These are phyloP conservation scores for Astreopora myriophthalma DNA, from an alignment of 64 coral and sea anemone species.

Conservation along the genomic window DNA sequence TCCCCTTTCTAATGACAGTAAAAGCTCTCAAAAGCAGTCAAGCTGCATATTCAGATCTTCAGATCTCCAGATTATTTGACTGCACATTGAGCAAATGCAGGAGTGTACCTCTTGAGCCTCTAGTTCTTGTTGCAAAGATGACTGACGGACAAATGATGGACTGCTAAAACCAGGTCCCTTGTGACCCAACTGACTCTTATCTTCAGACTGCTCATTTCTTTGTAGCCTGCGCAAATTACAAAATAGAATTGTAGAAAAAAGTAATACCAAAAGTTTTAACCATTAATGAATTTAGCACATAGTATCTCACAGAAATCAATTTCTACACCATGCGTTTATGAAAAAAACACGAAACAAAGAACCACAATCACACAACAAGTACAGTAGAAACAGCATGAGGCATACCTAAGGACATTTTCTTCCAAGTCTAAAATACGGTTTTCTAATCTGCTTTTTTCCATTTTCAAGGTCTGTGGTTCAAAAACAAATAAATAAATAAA, in stretches of 20 bases:
- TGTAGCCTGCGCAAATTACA: not conserved
- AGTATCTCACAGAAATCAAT: too few species aligned
- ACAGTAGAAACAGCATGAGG: not conserved
- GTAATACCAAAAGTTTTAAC: not conserved
- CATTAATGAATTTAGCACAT: not conserved
- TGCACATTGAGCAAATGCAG: not conserved
- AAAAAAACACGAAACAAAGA: too few species aligned
- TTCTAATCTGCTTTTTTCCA: conserved; percentile 42
- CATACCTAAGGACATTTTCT: conserved; percentile 1
- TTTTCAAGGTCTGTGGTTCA: conserved; percentile 13
- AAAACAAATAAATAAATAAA: not conserved
- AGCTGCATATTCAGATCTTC: too few species aligned
- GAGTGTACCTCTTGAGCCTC: not conserved
- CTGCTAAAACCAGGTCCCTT: conserved; percentile 11
- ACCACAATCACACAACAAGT: not conserved
- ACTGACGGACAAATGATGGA: conserved; percentile 1
- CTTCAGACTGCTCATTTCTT: not conserved
- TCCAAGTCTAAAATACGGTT: conserved; percentile 30
- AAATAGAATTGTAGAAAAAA: not conserved
- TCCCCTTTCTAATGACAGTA: too few species aligned
- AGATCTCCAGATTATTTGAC: too few species aligned
- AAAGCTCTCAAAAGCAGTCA: too few species aligned
- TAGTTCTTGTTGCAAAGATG: conserved; percentile 24
- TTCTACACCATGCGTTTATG: too few species aligned
- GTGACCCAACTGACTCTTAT: not conserved